These are phyloP conservation scores for Tinamus major DNA, from an alignment of 2,797 vertebrate genomes.

Conservation along the genomic window DNA sequence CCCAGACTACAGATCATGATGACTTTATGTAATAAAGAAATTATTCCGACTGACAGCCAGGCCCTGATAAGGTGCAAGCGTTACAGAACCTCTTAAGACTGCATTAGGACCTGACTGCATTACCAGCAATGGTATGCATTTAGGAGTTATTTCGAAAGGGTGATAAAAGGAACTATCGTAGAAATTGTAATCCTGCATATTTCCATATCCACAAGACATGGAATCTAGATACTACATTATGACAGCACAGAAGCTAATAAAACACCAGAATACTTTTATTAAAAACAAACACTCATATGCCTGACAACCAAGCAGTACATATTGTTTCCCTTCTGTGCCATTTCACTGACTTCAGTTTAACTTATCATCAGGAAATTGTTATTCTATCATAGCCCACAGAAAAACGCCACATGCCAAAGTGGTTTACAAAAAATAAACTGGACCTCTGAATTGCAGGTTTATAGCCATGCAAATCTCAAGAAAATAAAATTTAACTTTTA, in stretches of 20 bases:
- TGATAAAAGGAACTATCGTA: neutral
- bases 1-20: neutral
- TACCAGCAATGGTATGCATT: neutral
- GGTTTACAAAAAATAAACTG: neutral
- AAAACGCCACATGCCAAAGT: neutral
- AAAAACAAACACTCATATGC: neutral
- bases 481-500: neutral
- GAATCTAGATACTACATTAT: neutral
- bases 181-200: neutral
- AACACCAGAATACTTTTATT: neutral
- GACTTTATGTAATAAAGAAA: neutral
- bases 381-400: neutral
- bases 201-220: neutral
- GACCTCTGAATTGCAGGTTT: neutral
- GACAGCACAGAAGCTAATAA: neutral
- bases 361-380: neutral
- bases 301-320: neutral
- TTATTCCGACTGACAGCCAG: neutral
- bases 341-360: neutral
- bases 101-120: neutral
- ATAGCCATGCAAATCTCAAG: neutral
- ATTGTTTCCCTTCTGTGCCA: neutral
- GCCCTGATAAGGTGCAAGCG: neutral
- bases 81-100: neutral
- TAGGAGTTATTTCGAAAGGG: neutral